Percentiles rank a stretch among this genome's conserved stretches.
phyloP scores from a whole-genome alignment of 37 sponge, comb jelly and placozoan genomes.

The Theonella swinhoei region DNA sequence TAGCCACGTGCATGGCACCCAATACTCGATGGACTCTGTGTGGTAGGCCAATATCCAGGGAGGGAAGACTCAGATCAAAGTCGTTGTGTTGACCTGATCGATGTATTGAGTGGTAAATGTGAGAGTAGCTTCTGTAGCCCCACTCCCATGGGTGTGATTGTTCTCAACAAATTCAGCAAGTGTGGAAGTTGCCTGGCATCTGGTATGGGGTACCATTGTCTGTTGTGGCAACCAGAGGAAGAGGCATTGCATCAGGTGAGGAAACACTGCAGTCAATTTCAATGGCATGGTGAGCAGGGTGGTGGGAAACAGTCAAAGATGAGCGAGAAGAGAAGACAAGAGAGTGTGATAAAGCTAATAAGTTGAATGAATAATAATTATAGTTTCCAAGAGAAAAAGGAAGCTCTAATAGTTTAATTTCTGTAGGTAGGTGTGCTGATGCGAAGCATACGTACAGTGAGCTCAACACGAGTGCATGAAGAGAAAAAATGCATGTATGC shows the following conservation, averaged over 20 bases:
- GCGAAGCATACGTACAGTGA: too few relatives aligned
- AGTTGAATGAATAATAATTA: too few relatives aligned
- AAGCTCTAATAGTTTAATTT: too few relatives aligned
- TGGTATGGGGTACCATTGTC: conserved; percentile 56
- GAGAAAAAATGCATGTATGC: too few relatives aligned
- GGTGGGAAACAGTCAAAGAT: too few relatives aligned
- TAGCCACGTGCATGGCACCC: conserved; percentile 81
- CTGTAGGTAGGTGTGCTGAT: too few relatives aligned
- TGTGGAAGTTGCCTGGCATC: conserved; percentile 52
- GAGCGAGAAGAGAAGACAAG: too few relatives aligned
- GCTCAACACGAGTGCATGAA: too few relatives aligned
- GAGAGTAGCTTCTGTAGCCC: conserved; percentile 29
- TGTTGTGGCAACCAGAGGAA: conserved; percentile 23
- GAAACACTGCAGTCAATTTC: too few relatives aligned
- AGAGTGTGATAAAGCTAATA: too few relatives aligned
- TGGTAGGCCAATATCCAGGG: conserved; percentile 51
- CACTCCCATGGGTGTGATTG: conserved; percentile 10
- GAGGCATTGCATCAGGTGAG: not conserved
- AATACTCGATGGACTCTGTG: conserved; percentile 53
- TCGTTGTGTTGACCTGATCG: conserved; percentile 53
- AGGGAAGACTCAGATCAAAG: conserved; percentile 18
- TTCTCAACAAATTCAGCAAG: conserved; percentile 59
- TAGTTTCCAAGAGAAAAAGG: too few relatives aligned
- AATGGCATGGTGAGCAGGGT: too few relatives aligned
- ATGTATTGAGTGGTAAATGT: not conserved